A percentile compares a stretch with the other conserved stretches of the same genome.
Evolutionary conservation across 2,888 invertebrate species (phyloP).

Genomic region (Scaptomyza polygonia): DNA sequence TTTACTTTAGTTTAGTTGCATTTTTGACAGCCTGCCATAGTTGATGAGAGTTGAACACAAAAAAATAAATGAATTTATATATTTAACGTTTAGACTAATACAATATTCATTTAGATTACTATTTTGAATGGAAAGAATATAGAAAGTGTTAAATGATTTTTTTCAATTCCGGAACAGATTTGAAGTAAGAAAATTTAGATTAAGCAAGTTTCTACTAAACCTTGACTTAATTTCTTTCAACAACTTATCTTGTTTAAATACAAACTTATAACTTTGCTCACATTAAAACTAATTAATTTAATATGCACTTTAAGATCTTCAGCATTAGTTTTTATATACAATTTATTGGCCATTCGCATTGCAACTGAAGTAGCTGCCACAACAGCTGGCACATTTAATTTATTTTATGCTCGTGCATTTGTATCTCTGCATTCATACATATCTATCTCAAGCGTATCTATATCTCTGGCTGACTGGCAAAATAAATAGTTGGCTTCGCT

Average conservation of each 20-base stretch:
- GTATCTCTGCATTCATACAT: constrained; percentile 6
- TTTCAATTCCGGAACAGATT: no score
- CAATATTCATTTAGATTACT: background rate
- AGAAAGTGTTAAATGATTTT: no score
- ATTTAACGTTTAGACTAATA: no score
- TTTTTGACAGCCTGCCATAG: constrained; percentile 51
- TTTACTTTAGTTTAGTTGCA: constrained; percentile 69
- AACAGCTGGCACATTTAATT: constrained; percentile 65
- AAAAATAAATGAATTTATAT: background rate
- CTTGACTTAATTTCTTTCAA: no score
- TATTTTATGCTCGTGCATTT: constrained; percentile 50
- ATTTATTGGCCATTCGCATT: no score
- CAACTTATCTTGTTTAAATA: no score
- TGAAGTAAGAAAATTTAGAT: no score
- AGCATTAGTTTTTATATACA: background rate
- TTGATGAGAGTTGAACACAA: constrained; percentile 24
- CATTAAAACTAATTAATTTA: no score
- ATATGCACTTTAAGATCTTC: background rate
- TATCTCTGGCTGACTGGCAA: constrained; percentile 53
- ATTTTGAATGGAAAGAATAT: no score
- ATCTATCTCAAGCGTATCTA: constrained; percentile 25
- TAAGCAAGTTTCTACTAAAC: no score
- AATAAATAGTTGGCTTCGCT: constrained; percentile 58
- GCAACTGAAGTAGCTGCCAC: constrained; percentile 41
- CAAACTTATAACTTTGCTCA: no score